These are phyloP conservation scores for Theocolax elegans DNA, from an alignment of 1,140 invertebrate genomes.

Conservation along the genomic window DNA sequence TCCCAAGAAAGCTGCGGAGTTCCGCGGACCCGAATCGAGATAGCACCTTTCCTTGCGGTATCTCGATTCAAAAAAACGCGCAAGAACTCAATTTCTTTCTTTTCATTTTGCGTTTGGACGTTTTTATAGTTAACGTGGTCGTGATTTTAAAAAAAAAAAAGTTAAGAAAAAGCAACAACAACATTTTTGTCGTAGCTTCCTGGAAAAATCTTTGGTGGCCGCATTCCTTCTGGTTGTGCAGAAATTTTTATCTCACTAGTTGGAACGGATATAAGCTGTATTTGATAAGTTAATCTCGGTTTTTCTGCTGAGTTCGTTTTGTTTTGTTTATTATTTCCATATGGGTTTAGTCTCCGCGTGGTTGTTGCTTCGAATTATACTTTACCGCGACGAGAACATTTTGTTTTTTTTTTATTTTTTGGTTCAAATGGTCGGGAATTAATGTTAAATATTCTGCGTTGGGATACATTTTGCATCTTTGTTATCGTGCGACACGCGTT, in stretches of 20 bases:
- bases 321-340: too few species aligned
- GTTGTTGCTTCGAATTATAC: too few species aligned
- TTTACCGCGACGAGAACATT: too few species aligned
- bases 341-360: too few species aligned
- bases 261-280: slow-evolving; percentile 31
- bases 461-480: too few species aligned
- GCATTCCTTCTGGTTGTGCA: not conserved
- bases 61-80: slow-evolving; percentile 4
- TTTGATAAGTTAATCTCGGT: slow-evolving; percentile 16
- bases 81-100: not conserved
- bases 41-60: not conserved
- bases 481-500: too few species aligned
- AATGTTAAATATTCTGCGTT: too few species aligned
- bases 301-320: too few species aligned
- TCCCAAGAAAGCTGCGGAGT: slow-evolving; percentile 32
- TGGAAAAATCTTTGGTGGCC: slow-evolving; percentile 22
- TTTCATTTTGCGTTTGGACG: slow-evolving; percentile 5
- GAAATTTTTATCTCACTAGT: slow-evolving; percentile 23
- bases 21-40: slow-evolving; percentile 3
- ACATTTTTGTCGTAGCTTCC: slow-evolving; percentile 31
- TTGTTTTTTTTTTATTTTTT: too few species aligned
- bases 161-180: too few species aligned
- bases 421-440: too few species aligned
- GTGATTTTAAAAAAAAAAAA: slow-evolving; percentile 32
- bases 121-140: too few species aligned